phyloP scores from a whole-genome alignment of 2,113 vertebrate genomes.

The Phalacrocorax brasilianus region DNA sequence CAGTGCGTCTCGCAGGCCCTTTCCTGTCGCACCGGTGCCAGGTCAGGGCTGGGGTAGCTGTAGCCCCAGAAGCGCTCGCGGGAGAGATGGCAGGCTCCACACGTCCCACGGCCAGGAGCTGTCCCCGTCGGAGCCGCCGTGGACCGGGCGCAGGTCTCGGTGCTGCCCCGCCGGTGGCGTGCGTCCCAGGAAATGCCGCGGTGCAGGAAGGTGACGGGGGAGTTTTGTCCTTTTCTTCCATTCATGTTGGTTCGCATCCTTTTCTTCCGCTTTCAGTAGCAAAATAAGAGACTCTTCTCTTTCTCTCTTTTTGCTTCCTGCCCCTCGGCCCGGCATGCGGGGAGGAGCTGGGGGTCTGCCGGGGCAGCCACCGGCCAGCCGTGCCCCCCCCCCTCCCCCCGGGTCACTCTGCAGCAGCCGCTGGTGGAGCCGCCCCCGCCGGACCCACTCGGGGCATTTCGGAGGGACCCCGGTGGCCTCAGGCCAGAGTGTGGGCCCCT shows the following conservation, averaged over 20 bases:
- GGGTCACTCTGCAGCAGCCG: not conserved
- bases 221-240: not conserved
- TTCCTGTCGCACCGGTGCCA: accelerated
- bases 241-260: not conserved
- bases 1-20: not conserved
- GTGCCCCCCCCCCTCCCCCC: accelerated
- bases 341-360: not conserved
- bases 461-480: not conserved
- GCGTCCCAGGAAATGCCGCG: accelerated
- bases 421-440: not conserved
- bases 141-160: accelerated
- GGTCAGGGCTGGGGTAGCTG: not conserved
- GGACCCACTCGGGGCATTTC: accelerated
- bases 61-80: not conserved
- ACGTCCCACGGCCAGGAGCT: not conserved
- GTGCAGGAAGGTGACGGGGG: accelerated
- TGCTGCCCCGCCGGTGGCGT: accelerated
- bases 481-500: not conserved
- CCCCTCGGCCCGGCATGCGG: accelerated
- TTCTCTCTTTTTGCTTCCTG: accelerated
- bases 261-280: not conserved
- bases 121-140: accelerated
- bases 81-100: not conserved
- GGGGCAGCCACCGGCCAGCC: too few species aligned
- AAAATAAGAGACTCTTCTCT: not conserved